Base-by-base conservation (phyloP, 2,888 invertebrate species). In the Nysson spinosus region DNA sequence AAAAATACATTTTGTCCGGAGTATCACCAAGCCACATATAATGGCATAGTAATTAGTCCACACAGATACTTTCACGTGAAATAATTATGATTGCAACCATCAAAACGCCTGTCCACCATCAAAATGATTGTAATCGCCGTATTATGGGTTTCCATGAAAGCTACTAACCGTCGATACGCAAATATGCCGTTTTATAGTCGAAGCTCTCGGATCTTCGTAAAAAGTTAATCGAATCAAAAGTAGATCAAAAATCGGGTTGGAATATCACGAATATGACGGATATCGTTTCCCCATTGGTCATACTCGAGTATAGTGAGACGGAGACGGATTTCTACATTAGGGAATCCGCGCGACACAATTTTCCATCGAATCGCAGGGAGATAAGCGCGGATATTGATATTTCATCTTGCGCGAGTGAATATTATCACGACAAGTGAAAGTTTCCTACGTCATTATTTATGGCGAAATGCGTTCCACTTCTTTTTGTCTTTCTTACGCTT, bases 401-500 rank as follows among this genome's bases (percentile, higher is more conserved):
- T 46, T 50, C 55, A 43, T 42, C 49, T 55, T 3, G 43, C 35
- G 19, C 19, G 28, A 14, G 1, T 39, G 34, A 40, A 51, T n/a
- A 49, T 61, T 49, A 58, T 56, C 47, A 16, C 54, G 49, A 30
- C 61, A 22, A 67, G 67, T 62, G 69, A 66, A 66, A 66, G 68
- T 65, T 44, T 47, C 43, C 56, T 30, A 46, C 40, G 60, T 66
- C 63, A 46, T 66, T 63, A 66, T 52, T 66, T 57, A 43, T 32
- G 56, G 66, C 66, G 56, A 66, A 63, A 57, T 56, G 57, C 57
- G 65, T 63, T 63, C 51, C 57, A 51, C 63, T 66, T 63, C 17
- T 56, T 66, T 47, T 44, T 43, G 20, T 14, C n/a, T 30, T 30
- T n/a, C 30, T 5, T 34, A 14, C 34, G 34, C 2, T 6, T 5